phyloP scores from a whole-genome alignment of 2,113 vertebrate species.

The Camelus bactrianus region DNA sequence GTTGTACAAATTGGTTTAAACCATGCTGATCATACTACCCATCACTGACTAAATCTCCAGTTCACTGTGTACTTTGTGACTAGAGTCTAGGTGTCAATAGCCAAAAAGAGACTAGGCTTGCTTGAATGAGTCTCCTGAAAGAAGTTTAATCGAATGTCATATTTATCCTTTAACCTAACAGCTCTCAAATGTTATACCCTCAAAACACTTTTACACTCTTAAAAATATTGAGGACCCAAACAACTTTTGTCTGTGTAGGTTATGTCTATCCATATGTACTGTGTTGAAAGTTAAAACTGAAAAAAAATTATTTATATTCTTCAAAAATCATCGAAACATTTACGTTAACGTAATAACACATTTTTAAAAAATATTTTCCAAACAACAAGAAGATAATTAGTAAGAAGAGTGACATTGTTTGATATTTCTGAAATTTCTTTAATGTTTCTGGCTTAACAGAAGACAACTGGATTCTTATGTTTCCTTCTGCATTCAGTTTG shows the following conservation, averaged over 20 bases:
- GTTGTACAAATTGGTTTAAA: neutral
- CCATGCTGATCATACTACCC: neutral
- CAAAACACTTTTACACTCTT: neutral
- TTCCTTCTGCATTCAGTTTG: neutral
- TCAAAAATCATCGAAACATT: neutral
- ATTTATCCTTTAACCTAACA: conserved; percentile 25
- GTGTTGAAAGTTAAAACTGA: conserved; percentile 28
- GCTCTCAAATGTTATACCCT: neutral
- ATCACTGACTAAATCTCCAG: neutral
- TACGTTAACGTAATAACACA: neutral
- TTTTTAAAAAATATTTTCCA: neutral
- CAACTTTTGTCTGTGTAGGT: neutral
- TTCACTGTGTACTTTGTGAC: neutral
- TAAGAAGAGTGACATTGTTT: neutral
- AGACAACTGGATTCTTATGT: neutral
- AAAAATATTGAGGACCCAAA: neutral
- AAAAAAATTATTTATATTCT: neutral
- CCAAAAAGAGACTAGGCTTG: neutral
- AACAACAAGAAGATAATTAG: neutral
- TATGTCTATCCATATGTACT: neutral
- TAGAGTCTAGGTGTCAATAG: neutral
- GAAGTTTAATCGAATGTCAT: conserved; percentile 35
- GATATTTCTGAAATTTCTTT: neutral
- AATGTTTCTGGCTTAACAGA: neutral
- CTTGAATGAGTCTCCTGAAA: neutral